Evolutionary conservation across 2,797 vertebrate genomes (phyloP).

Genomic region (Myripristis murdjan): DNA sequence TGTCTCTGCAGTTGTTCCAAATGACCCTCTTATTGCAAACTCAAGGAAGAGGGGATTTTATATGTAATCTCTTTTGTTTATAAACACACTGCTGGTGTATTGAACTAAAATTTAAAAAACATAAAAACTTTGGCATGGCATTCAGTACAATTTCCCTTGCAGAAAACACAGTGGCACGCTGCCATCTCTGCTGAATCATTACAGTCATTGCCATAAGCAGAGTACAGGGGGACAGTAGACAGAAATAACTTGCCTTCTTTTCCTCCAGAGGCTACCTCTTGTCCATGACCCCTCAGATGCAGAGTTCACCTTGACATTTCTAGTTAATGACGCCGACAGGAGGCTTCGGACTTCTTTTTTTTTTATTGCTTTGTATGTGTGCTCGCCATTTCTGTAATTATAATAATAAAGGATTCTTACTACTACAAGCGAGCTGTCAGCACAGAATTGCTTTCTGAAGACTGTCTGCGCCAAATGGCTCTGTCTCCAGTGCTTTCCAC

Average conservation of each 20-base stretch:
- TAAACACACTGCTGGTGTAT: slow-evolving; percentile 4
- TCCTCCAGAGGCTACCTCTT: slow-evolving; percentile 45
- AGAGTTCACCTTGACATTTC: slow-evolving; percentile 76
- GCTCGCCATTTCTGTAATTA: slow-evolving; percentile 47
- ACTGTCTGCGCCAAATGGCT: background rate
- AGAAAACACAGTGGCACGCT: slow-evolving; percentile 41
- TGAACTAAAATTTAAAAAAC: slow-evolving; percentile 11
- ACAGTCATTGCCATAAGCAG: slow-evolving; percentile 36
- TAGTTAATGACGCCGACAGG: slow-evolving; percentile 66
- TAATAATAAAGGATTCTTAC: slow-evolving; percentile 57
- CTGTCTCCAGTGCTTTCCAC: background rate
- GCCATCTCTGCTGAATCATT: slow-evolving; percentile 51
- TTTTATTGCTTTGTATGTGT: slow-evolving; percentile 17
- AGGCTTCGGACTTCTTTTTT: slow-evolving; percentile 30
- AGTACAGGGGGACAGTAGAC: slow-evolving; percentile 23
- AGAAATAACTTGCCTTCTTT: slow-evolving; percentile 43
- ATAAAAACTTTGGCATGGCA: slow-evolving; percentile 20
- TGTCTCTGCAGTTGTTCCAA: slow-evolving; percentile 37
- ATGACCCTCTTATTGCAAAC: slow-evolving; percentile 18
- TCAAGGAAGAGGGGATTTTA: background rate
- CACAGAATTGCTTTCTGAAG: slow-evolving; percentile 15
- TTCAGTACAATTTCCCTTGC: slow-evolving; percentile 40
- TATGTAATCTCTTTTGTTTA: slow-evolving; percentile 30
- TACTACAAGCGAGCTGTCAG: slow-evolving; percentile 42
- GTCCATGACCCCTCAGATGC: slow-evolving; percentile 38